A percentile compares a stretch with the other conserved stretches of the same genome.
phyloP scores from a whole-genome alignment of 2,888 invertebrate species.

The Fragum sueziense region DNA sequence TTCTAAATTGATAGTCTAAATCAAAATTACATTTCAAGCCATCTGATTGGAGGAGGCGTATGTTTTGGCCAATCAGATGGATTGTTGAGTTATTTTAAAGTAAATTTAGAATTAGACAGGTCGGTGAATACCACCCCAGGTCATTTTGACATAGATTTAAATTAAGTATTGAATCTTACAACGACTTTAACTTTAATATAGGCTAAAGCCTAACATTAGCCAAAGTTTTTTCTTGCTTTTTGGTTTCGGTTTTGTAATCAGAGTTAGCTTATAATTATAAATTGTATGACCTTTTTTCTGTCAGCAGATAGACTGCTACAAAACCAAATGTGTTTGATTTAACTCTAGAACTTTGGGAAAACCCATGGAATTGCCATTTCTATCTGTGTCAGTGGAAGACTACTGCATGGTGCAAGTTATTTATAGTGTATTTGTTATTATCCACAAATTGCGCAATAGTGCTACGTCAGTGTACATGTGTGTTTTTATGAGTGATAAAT shows the following conservation, averaged over 20 bases:
- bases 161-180: too few relatives aligned
- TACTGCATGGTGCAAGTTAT: slow-evolving; percentile 56
- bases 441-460: not conserved
- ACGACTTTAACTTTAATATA: not conserved
- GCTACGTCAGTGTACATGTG: not conserved
- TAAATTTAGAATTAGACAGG: too few relatives aligned
- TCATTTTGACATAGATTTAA: too few relatives aligned
- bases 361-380: not conserved
- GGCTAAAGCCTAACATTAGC: not conserved
- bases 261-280: not conserved
- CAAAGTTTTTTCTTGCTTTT: not conserved
- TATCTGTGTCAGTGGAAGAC: slow-evolving; percentile 59
- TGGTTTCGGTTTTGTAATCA: not conserved
- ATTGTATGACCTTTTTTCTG: not conserved
- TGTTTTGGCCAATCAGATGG: too few relatives aligned
- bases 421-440: slow-evolving; percentile 40
- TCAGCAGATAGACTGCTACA: not conserved
- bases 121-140: too few relatives aligned
- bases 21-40: too few relatives aligned
- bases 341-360: not conserved
- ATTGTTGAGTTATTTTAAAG: too few relatives aligned
- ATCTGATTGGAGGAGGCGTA: too few relatives aligned
- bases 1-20: too few relatives aligned
- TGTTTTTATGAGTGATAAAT: not conserved
- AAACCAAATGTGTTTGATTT: not conserved